Evolutionary conservation across 2,113 vertebrate species (phyloP).

Genomic region (Pomatorhinus ruficollis): DNA sequence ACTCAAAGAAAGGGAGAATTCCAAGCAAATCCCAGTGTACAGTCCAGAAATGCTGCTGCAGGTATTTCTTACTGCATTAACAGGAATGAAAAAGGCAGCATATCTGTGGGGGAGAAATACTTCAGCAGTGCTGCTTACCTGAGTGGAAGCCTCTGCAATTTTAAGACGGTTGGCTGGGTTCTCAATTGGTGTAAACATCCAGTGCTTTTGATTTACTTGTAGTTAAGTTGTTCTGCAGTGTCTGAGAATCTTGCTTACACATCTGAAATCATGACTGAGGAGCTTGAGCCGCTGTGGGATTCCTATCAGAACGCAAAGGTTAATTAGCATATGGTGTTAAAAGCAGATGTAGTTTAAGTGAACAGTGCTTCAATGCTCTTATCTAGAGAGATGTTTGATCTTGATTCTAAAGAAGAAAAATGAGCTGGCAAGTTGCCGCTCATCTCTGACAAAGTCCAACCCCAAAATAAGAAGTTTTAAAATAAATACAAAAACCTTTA

Average conservation of each 20-base stretch:
- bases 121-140: neutral
- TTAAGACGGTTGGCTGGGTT: neutral
- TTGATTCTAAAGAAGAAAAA: neutral
- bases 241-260: neutral
- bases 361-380: neutral
- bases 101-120: neutral
- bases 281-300: neutral
- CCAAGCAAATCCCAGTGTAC: neutral
- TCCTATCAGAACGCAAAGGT: neutral
- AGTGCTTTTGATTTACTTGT: neutral
- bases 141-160: neutral
- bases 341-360: neutral
- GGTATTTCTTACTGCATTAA: neutral
- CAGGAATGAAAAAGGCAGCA: neutral
- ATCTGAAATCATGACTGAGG: neutral
- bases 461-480: neutral
- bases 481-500: neutral
- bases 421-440: neutral
- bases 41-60: neutral
- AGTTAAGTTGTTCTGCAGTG: neutral
- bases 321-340: slow-evolving; percentile 6
- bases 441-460: neutral
- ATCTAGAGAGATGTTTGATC: neutral
- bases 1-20: neutral
- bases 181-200: slow-evolving; percentile 8